Evolutionary conservation across 1,140 invertebrate genomes (phyloP).

Genomic region (Caenorhabditis latens): DNA sequence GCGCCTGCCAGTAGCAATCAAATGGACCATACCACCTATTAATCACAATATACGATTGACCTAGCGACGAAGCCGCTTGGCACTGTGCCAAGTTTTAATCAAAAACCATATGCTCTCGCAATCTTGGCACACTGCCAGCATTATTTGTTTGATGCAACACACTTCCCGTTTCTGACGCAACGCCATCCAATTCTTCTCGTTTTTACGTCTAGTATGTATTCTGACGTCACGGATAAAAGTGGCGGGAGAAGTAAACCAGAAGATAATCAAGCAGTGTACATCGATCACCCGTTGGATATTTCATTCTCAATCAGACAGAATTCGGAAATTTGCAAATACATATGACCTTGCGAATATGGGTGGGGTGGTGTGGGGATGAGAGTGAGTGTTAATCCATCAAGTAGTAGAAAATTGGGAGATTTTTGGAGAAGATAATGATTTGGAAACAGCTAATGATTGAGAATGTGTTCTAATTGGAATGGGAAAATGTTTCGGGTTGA

Average conservation of each 20-base stretch:
- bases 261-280: background rate
- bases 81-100: background rate
- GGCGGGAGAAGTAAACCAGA: background rate
- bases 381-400: constrained; percentile 46
- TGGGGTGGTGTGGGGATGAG: background rate
- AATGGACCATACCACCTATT: background rate
- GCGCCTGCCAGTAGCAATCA: constrained; percentile 15
- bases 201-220: background rate
- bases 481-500: background rate
- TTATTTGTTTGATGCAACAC: background rate
- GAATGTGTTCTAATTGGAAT: background rate
- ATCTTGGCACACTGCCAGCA: background rate
- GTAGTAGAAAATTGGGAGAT: background rate
- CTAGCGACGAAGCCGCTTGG: too few species aligned
- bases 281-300: too few species aligned
- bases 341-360: constrained; percentile 16
- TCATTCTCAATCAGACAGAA: too few species aligned
- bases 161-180: background rate
- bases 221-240: background rate
- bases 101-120: background rate
- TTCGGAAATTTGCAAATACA: background rate
- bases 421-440: constrained; percentile 6
- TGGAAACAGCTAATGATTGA: constrained; percentile 1
- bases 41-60: background rate
- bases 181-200: background rate